phyloP scores from a whole-genome alignment of 2,888 invertebrate species.

The Amphipoea oculea region DNA sequence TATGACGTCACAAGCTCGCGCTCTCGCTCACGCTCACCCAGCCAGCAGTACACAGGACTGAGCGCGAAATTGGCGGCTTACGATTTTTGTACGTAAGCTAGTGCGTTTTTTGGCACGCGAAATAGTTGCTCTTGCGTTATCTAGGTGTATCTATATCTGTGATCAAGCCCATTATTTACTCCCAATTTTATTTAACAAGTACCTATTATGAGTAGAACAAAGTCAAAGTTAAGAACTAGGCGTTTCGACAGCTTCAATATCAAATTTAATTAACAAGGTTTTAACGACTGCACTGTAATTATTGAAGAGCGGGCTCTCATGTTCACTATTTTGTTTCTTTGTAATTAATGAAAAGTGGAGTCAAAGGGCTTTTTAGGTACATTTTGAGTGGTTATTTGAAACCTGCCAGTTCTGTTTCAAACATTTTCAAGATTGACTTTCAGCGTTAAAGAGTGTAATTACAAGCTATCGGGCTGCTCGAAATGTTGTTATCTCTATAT shows the following conservation, averaged over 20 bases:
- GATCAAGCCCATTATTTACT: conserved; percentile 33
- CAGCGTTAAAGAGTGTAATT: conserved; percentile 14
- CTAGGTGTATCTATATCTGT: too few species aligned
- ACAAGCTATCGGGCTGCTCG: neutral
- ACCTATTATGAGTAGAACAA: conserved; percentile 44
- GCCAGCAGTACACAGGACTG: too few species aligned
- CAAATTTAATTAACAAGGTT: conserved; percentile 72
- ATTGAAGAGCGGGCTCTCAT: conserved; percentile 70
- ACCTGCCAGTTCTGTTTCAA: conserved; percentile 18
- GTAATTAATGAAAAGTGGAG: conserved; percentile 63
- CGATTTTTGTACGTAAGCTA: too few species aligned
- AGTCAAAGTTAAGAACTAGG: conserved; percentile 53
- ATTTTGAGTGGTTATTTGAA: conserved; percentile 28
- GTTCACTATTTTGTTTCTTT: conserved; percentile 68
- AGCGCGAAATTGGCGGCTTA: too few species aligned
- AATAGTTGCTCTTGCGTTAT: too few species aligned
- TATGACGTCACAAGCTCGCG: too few species aligned
- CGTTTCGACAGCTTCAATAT: conserved; percentile 65
- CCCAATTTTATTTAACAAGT: conserved; percentile 47
- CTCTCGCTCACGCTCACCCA: too few species aligned
- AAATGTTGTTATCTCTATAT: neutral
- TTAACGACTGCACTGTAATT: conserved; percentile 71
- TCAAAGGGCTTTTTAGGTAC: conserved; percentile 13
- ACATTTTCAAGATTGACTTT: conserved; percentile 12
- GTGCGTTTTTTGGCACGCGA: too few species aligned